These are phyloP conservation scores for Urocynchramus pylzowi DNA, from an alignment of 2,113 vertebrate genomes.

Conservation along the genomic window DNA sequence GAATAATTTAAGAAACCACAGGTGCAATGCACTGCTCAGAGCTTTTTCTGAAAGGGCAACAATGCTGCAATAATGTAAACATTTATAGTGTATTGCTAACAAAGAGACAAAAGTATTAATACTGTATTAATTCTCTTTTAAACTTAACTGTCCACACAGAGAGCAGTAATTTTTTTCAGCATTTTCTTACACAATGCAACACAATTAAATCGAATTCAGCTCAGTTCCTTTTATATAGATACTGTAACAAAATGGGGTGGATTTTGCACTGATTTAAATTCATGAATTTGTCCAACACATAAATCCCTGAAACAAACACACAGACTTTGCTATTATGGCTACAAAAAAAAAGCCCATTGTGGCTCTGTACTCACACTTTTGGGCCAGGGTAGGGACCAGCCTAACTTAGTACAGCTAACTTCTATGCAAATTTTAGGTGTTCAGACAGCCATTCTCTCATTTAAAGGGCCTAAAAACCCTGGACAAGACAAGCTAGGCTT, in stretches of 20 bases:
- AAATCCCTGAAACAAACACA: not conserved
- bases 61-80: not conserved
- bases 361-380: not conserved
- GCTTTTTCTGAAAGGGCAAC: not conserved
- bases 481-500: not conserved
- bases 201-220: not conserved
- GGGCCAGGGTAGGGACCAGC: not conserved
- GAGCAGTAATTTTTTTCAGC: not conserved
- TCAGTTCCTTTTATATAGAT: not conserved
- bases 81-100: not conserved
- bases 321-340: not conserved
- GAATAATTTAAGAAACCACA: not conserved
- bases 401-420: not conserved
- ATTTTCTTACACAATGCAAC: not conserved
- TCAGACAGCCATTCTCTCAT: not conserved
- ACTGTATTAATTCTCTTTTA: not conserved
- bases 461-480: not conserved
- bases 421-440: not conserved
- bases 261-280: conserved; percentile 15
- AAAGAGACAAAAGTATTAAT: not conserved
- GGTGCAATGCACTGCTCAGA: not conserved
- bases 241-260: not conserved
- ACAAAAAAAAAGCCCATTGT: not conserved
- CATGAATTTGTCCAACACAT: not conserved
- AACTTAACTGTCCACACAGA: not conserved